Evolutionary conservation across 2,113 vertebrate species (phyloP), one percentile per base, ranked within the genome.

Genomic region (Sardina pilchardus): DNA sequence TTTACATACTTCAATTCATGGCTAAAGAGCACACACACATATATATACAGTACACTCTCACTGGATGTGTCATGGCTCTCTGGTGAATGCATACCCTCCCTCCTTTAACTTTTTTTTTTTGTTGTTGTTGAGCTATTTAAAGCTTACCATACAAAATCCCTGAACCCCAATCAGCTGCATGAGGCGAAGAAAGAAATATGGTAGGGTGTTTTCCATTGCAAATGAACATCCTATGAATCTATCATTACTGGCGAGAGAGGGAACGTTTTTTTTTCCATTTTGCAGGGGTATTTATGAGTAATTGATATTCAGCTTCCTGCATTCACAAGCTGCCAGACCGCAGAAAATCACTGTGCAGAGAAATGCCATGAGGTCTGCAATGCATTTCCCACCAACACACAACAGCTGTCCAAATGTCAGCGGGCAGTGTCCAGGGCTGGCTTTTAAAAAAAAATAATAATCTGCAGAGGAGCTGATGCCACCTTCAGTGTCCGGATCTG

Each of bases 371-470:
- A 89, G 88, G 88, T 87, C 90, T 26, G 83, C 86, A 88, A 88
- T 89, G 93, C 91, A 86, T 88, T 86, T 92, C 87, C 88, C 85
- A 87, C 84, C 88, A 92, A 90, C 89, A 88, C 82, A 89, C 81
- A 88, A 86, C 90, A 93, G 92, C 91, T 93, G 90, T 94, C 91
- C 93, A 94, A 94, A 95, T 95, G 93, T 94, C 94, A 94, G 90
- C 90, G 90, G 90, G 90, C 89, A 88, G 85, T 88, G 90, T 92
- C 91, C 91, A 92, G 90, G 91, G 91, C 87, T 78, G 83, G 26
- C 30, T 89, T 91, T 87, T 3, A 42, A 42, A 42, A 42, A 42
- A 42, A 42, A 42, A 42, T 42, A 42, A 67, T 59, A 82, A 87
- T 90, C 93, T 93, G 88, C 87, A 85, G 91, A 92, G 93, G 91